Evolutionary conservation across 2,888 invertebrate species (phyloP).

Genomic region (Ditula angustiorana): DNA sequence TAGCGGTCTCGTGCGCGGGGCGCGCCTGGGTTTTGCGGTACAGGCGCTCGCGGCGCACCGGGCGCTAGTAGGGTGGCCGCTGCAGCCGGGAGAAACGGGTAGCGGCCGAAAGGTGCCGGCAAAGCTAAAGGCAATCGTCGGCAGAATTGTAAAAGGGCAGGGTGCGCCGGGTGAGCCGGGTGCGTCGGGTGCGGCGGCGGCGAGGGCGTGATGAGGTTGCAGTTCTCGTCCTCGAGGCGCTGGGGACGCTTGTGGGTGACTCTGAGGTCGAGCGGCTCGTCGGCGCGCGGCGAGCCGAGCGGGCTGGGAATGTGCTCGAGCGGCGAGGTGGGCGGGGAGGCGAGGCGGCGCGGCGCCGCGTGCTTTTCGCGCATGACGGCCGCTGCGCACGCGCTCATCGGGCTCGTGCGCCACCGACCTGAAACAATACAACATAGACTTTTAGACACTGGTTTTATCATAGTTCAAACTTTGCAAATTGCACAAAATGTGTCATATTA

Average conservation of each 20-base stretch:
- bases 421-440: constrained; percentile 58
- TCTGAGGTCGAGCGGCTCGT: constrained; percentile 95
- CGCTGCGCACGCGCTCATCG: constrained; percentile 91
- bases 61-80: constrained; percentile 79
- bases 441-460: not conserved
- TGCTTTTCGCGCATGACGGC: constrained; percentile 94
- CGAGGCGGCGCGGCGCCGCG: constrained; percentile 95
- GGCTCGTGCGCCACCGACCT: constrained; percentile 86
- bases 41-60: constrained; percentile 71
- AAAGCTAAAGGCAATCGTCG: constrained; percentile 76
- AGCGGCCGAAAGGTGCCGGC: constrained; percentile 79
- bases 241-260: constrained; percentile 92
- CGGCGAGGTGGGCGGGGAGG: constrained; percentile 80
- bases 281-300: constrained; percentile 81
- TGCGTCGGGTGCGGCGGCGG: constrained; percentile 84
- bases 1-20: constrained; percentile 94
- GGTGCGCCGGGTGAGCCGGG: constrained; percentile 87
- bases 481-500: not conserved
- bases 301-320: constrained; percentile 80
- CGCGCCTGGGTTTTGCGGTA: constrained; percentile 76
- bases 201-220: constrained; percentile 90
- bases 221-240: constrained; percentile 93
- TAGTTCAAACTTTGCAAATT: not conserved
- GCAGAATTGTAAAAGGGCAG: constrained; percentile 79
- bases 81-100: constrained; percentile 80